phyloP scores from a whole-genome alignment of 2,888 invertebrate genomes.

The Abrostola triplasia region DNA sequence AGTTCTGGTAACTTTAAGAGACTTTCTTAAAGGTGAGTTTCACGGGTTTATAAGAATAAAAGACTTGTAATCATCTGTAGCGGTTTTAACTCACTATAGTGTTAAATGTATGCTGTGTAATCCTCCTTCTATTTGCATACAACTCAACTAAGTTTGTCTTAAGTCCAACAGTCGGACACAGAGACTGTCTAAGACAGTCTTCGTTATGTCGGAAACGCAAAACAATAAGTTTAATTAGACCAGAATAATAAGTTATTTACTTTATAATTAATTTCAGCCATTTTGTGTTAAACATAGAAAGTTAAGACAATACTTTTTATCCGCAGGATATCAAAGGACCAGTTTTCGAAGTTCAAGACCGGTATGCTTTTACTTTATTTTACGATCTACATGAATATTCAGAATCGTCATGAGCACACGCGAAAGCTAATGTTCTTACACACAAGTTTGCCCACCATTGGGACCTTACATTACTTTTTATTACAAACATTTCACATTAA shows the following conservation, averaged over 20 bases:
- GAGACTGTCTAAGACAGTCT: not conserved
- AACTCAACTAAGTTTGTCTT: not conserved
- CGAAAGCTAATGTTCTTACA: constrained; percentile 30
- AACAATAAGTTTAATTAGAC: not conserved
- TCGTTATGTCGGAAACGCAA: not conserved
- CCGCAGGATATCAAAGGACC: not conserved
- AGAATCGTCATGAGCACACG: not conserved
- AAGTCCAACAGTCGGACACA: not conserved
- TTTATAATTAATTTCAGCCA: not conserved
- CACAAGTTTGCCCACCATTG: constrained; percentile 25
- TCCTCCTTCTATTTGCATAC: not conserved
- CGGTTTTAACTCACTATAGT: no score
- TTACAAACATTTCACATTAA: constrained; percentile 44
- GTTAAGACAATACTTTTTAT: no score
- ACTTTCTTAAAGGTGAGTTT: not conserved
- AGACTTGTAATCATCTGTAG: no score
- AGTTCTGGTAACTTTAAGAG: constrained; percentile 5
- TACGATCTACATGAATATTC: constrained; percentile 49
- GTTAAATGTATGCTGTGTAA: no score
- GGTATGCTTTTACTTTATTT: constrained; percentile 24
- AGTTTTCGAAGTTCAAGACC: constrained; percentile 2
- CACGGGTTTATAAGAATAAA: no score
- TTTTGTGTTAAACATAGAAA: no score
- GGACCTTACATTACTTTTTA: constrained; percentile 47
- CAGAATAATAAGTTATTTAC: not conserved